Percentiles rank a stretch among this genome's conserved stretches.
Evolutionary conservation across 2,888 invertebrate genomes (phyloP).

Genomic region (Parnassius apollo): DNA sequence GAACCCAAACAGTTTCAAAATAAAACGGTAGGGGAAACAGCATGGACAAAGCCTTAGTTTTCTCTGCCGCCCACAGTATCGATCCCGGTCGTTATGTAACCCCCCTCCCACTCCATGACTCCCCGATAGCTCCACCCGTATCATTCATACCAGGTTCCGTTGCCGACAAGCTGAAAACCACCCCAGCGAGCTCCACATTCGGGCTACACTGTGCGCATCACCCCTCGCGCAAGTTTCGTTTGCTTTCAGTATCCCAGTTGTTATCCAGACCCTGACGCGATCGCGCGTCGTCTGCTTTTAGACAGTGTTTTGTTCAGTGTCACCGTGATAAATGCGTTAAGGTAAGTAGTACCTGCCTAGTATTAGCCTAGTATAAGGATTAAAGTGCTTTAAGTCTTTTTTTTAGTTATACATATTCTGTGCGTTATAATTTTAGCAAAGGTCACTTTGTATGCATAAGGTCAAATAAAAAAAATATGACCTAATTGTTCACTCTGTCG

Average conservation of each 20-base stretch:
- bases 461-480: constrained; percentile 17
- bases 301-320: constrained; percentile 55
- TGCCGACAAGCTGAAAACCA: constrained; percentile 40
- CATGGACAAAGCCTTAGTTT: constrained; percentile 49
- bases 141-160: constrained; percentile 61
- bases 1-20: constrained; percentile 39
- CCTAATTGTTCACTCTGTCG: constrained; percentile 11
- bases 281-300: constrained; percentile 40
- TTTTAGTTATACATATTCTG: no score
- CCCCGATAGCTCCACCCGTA: constrained; percentile 49
- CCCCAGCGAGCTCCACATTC: constrained; percentile 37
- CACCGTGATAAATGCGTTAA: constrained; percentile 65
- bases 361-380: background rate
- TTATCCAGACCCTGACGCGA: constrained; percentile 45
- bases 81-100: constrained; percentile 70
- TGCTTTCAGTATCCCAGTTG: constrained; percentile 52
- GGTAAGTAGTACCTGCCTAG: constrained; percentile 49
- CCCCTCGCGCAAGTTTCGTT: constrained; percentile 43
- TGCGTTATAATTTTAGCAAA: no score
- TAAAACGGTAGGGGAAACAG: constrained; percentile 38
- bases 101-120: constrained; percentile 38
- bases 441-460: no score
- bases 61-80: constrained; percentile 58
- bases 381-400: no score
- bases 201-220: constrained; percentile 48